Percentiles rank a stretch among this genome's conserved stretches.
Evolutionary conservation across 2,797 vertebrate genomes (phyloP).

Genomic region (Myotis vivesi): DNA sequence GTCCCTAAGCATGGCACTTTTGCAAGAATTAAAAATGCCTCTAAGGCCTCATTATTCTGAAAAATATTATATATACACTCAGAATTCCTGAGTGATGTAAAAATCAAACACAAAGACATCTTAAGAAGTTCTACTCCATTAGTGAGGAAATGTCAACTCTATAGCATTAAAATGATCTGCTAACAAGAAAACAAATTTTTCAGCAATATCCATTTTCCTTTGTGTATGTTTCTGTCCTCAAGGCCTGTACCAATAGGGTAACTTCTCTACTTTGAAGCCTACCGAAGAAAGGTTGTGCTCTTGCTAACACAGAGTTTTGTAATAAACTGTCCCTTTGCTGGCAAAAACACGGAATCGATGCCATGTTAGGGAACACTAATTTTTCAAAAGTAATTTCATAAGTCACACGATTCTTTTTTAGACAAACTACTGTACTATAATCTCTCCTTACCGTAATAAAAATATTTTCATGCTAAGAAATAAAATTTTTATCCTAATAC

Average conservation of each 20-base stretch:
- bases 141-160: conserved; percentile 36
- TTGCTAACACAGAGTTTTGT: neutral
- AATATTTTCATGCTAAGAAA: conserved; percentile 29
- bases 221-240: conserved; percentile 21
- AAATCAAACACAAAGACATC: conserved; percentile 18
- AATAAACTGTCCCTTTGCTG: neutral
- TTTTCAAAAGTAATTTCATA: neutral
- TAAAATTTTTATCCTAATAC: conserved; percentile 38
- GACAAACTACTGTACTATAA: conserved; percentile 1
- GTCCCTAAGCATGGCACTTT: neutral
- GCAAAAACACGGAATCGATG: conserved; percentile 29
- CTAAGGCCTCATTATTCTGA: neutral
- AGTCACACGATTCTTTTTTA: conserved; percentile 22
- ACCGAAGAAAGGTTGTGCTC: conserved; percentile 1
- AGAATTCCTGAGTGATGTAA: conserved; percentile 24
- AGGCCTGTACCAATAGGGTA: neutral
- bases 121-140: conserved; percentile 40
- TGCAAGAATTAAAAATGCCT: conserved; percentile 8
- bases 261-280: conserved; percentile 28
- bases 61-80: conserved; percentile 6
- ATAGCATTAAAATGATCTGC: conserved; percentile 44
- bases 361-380: conserved; percentile 7
- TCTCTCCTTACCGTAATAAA: conserved; percentile 45
- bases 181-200: conserved; percentile 33
- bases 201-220: conserved; percentile 25